Percentiles rank a stretch among this genome's conserved stretches.
Evolutionary conservation across 53 echinoderm and acorn worm species (phyloP).

Genomic region (Stichopus horrens): DNA sequence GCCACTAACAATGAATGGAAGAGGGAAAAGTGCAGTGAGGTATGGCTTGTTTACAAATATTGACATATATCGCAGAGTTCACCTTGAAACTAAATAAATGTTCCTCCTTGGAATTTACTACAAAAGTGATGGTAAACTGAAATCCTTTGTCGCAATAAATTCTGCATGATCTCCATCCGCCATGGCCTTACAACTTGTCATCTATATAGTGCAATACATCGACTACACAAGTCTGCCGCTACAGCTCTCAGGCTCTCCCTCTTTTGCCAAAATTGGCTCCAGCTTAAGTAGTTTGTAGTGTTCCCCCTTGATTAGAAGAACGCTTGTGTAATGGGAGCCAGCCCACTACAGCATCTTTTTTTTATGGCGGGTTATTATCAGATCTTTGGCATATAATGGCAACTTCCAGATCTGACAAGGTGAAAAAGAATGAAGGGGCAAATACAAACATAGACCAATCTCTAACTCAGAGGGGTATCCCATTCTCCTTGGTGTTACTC

Average conservation of each 20-base stretch:
- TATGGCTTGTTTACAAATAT: not conserved
- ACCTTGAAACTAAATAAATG: too few relatives aligned
- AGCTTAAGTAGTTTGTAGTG: conserved; percentile 27
- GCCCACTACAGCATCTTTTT: conserved; percentile 20
- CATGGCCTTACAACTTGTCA: not conserved
- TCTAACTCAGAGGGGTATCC: conserved; percentile 19
- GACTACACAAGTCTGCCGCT: not conserved
- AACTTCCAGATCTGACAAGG: not conserved
- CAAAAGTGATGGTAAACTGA: too few relatives aligned
- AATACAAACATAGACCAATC: conserved; percentile 1
- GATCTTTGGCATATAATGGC: not conserved
- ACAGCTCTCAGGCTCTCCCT: not conserved
- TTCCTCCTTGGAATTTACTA: too few relatives aligned
- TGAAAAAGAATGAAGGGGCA: not conserved
- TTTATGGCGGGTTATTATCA: conserved; percentile 26
- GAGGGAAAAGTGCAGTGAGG: not conserved
- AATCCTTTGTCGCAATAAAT: too few relatives aligned
- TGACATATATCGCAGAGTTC: not conserved
- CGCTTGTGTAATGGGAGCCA: conserved; percentile 18
- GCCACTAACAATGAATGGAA: too few relatives aligned
- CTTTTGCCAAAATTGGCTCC: not conserved
- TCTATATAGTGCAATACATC: not conserved
- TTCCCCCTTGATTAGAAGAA: not conserved
- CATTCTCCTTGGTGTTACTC: not conserved
- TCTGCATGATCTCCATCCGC: too few relatives aligned